Evolutionary conservation across 2,113 vertebrate species (phyloP), one percentile per base, ranked within the genome.

Genomic region (Peromyscus leucopus): DNA sequence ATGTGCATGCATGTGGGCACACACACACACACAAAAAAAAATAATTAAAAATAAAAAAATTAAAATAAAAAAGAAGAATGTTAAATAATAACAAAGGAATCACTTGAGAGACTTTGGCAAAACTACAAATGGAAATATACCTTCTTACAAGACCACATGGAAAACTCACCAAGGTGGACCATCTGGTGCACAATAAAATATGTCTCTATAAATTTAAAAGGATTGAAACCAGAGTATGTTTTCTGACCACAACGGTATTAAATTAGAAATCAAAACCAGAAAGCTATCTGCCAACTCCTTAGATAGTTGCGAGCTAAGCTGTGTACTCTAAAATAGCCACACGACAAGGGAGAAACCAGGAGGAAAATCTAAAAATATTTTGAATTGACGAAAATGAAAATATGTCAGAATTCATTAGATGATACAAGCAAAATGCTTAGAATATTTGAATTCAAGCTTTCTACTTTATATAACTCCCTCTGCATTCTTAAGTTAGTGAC

Each of bases 251-350:
- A 95, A 65, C 57, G 78, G 48, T 93, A 97, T 97, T 97, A 96
- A 96, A 92, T 96, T 95, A 96, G 82, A 97, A 97, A 98, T 97
- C 90, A 96, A 98, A 98, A 98, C 46, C 91, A 97, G 96, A 97
- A 97, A 89, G 82, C 88, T 97, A 96, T 93, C 82, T 94, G 76
- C 24, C 83, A 91, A 95, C 59, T 51, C 87, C 80, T 51, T 59
- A 80, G 85, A 59, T 86, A 94, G 57, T 96, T 97, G 65, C 59
- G 94, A 92, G 71, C 90, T 93, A 85, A 94, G 85, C 42, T 86
- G 26, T 48, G 63, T 71, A 83, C 22, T 96, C 90, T 22, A 39
- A 95, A 97, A 91, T 96, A 94, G 91, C 7, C 11, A 2, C 42
- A 85, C 24, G 51, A 94, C 48, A 71, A 96, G 96, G 63, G 93